These are phyloP conservation scores for Macaca mulatta DNA, from an alignment of 2,113 vertebrate genomes.

Conservation along the genomic window DNA sequence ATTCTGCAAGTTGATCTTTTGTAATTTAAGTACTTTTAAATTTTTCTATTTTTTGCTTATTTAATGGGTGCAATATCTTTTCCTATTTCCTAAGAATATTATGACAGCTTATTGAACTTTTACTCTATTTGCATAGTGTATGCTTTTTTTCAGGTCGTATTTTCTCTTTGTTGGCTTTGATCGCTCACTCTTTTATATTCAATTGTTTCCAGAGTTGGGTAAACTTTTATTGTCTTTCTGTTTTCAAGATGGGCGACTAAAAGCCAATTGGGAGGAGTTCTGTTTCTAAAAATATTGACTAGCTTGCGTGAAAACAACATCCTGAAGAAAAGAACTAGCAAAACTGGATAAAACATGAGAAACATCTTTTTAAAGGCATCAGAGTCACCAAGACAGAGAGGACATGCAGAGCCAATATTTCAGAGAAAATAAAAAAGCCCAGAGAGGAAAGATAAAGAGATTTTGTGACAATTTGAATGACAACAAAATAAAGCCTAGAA, in stretches of 20 bases:
- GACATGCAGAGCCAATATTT: not conserved
- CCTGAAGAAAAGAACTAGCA: not conserved
- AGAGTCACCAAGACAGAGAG: conserved; percentile 1
- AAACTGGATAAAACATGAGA: not conserved
- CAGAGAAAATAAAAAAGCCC: not conserved
- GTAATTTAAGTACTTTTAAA: not conserved
- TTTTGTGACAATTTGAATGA: not conserved
- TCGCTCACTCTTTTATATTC: not conserved
- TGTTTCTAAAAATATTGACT: conserved; percentile 11
- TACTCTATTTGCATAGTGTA: not conserved
- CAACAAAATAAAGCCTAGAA: not conserved
- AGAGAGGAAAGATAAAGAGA: not conserved
- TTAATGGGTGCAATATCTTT: not conserved
- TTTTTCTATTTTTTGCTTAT: conserved; percentile 1
- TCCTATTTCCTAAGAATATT: conserved; percentile 11
- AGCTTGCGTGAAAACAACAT: conserved; percentile 1
- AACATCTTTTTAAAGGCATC: not conserved
- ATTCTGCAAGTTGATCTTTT: conserved; percentile 5
- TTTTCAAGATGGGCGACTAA: conserved; percentile 37
- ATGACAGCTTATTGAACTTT: not conserved
- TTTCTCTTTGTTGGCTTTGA: conserved; percentile 4
- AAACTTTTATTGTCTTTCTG: not conserved
- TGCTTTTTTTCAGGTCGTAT: not conserved
- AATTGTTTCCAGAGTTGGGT: conserved; percentile 1
- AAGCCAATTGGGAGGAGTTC: not conserved